These are phyloP conservation scores for Aplidium turbinatum DNA, from an alignment of 23 tunicate genomes.

Conservation along the genomic window DNA sequence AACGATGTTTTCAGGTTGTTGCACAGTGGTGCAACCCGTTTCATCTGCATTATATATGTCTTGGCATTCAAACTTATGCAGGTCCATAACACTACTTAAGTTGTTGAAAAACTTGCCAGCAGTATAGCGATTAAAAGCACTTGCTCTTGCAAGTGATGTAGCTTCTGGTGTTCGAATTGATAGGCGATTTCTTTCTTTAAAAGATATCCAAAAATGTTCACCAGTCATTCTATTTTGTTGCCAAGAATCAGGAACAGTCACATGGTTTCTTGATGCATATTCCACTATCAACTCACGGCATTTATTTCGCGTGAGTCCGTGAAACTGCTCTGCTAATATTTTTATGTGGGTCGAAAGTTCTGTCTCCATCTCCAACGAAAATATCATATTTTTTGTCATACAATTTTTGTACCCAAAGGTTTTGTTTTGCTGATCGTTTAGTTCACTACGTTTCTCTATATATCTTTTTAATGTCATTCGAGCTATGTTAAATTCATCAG, in stretches of 20 bases:
- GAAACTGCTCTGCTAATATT: too few species aligned
- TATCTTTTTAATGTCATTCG: too few species aligned
- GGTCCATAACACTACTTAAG: conserved; percentile 1
- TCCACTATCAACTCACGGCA: background rate
- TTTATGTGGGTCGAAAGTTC: too few species aligned
- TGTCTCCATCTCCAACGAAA: too few species aligned
- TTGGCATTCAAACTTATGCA: conserved; percentile 4
- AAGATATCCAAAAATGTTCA: background rate
- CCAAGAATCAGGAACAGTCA: background rate
- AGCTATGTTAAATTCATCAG: too few species aligned
- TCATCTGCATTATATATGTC: conserved; percentile 8
- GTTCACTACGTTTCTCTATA: too few species aligned
- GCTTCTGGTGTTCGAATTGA: conserved; percentile 3
- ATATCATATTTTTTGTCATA: too few species aligned
- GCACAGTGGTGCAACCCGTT: conserved; percentile 22
- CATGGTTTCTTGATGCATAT: background rate
- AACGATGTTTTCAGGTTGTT: conserved; percentile 4
- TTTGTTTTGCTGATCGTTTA: too few species aligned
- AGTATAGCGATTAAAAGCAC: conserved; percentile 8
- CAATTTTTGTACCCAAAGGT: too few species aligned
- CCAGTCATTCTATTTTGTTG: background rate
- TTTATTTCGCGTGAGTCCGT: conserved; percentile 9
- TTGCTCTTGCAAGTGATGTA: conserved; percentile 17
- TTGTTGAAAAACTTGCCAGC: conserved; percentile 9
- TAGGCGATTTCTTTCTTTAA: background rate